phyloP scores from a whole-genome alignment of 2,113 vertebrate genomes.

The Machaerirhynchus nigripectus region DNA sequence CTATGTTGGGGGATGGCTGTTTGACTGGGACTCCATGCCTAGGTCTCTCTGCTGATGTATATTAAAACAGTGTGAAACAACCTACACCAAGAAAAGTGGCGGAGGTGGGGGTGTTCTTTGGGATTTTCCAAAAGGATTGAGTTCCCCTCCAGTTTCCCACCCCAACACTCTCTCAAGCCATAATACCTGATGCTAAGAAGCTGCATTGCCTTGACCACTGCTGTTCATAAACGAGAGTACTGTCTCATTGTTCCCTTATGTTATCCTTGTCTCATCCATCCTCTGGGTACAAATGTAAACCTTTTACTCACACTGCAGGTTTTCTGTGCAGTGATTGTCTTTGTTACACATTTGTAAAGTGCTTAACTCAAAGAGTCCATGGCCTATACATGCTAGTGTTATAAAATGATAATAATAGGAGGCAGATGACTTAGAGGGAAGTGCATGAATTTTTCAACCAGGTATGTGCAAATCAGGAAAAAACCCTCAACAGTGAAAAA shows the following conservation, averaged over 20 bases:
- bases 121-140: neutral
- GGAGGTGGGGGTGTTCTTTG: neutral
- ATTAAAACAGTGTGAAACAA: neutral
- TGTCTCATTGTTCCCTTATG: neutral
- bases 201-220: constrained; percentile 1
- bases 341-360: constrained; percentile 2
- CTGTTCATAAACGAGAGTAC: neutral
- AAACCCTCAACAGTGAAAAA: neutral
- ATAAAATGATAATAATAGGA: constrained; percentile 14
- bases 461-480: neutral
- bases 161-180: neutral
- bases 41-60: neutral
- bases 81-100: neutral
- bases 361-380: constrained; percentile 22
- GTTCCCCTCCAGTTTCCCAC: neutral
- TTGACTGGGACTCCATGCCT: neutral
- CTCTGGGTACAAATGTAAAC: constrained; percentile 26
- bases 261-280: neutral
- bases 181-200: neutral
- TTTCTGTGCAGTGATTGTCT: neutral
- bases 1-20: neutral
- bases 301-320: neutral
- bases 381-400: neutral
- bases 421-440: constrained; percentile 8
- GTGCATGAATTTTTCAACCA: constrained; percentile 10